Conservation (phyloP, 1,140 invertebrate genomes). For the Hermatobates lingyangjiaoensis region DNA sequence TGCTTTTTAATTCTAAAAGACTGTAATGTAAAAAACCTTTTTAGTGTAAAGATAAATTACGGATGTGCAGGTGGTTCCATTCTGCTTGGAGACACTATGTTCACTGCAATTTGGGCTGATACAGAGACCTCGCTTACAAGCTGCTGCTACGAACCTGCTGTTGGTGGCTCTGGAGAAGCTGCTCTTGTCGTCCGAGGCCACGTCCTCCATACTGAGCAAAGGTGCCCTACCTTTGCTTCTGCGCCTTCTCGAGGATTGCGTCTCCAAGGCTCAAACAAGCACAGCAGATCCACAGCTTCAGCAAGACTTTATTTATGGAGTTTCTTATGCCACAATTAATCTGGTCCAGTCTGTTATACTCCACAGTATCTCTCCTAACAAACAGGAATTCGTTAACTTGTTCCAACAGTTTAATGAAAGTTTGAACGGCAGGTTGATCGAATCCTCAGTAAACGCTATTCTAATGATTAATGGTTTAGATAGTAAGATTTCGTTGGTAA, state of each 20-base stretch:
- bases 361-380: slow-evolving; percentile 28
- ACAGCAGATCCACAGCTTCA: slow-evolving; percentile 20
- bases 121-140: slow-evolving; percentile 30
- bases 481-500: slow-evolving; percentile 23
- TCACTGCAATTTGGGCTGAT: slow-evolving; percentile 33
- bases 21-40: slow-evolving; percentile 34
- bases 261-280: slow-evolving; percentile 8
- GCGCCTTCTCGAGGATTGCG: slow-evolving; percentile 11
- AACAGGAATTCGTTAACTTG: slow-evolving; percentile 35
- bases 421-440: slow-evolving; percentile 33
- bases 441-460: slow-evolving; percentile 34
- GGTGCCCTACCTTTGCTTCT: slow-evolving; percentile 33
- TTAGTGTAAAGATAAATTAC: slow-evolving; percentile 24
- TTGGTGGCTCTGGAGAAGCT: slow-evolving; percentile 35
- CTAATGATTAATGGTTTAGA: slow-evolving; percentile 29
- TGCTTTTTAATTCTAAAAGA: slow-evolving; percentile 34
- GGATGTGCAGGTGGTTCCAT: slow-evolving; percentile 36
- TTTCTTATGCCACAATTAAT: slow-evolving; percentile 34
- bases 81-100: slow-evolving; percentile 37
- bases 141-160: slow-evolving; percentile 34
- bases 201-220: slow-evolving; percentile 35
- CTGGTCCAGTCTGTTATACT: slow-evolving; percentile 37
- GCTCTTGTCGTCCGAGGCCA: slow-evolving; percentile 33
- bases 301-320: slow-evolving; percentile 39
- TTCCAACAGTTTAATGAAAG: slow-evolving; percentile 38